Conservation (phyloP, 2,797 vertebrate genomes). For the Poliocrania exsul region DNA sequence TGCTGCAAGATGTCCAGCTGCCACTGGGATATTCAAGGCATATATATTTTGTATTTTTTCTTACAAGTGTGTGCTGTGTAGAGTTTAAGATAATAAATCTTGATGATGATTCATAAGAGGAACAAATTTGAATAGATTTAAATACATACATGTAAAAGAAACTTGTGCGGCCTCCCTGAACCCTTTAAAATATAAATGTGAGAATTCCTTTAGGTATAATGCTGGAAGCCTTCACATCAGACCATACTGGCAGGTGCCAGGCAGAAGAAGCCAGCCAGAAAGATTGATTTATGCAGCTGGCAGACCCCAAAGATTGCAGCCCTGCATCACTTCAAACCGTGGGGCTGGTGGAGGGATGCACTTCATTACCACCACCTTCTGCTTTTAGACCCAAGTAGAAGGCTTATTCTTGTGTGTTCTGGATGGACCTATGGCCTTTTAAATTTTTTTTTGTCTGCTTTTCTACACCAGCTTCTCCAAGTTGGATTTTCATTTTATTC, state of each 20-base stretch:
- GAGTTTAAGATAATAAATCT: conserved; percentile 24
- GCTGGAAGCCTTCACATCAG: background rate
- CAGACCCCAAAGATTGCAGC: background rate
- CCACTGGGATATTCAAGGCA: background rate
- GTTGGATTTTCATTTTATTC: background rate
- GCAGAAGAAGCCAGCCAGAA: conserved; percentile 10
- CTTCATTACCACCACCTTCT: background rate
- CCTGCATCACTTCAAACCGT: accelerated
- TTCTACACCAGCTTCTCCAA: background rate
- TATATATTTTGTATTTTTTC: background rate
- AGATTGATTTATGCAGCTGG: background rate
- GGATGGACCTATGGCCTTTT: background rate
- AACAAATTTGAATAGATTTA: conserved; percentile 50
- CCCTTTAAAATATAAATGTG: conserved; percentile 43
- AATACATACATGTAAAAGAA: conserved; percentile 36
- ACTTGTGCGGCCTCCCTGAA: background rate
- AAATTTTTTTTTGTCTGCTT: background rate
- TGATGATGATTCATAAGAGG: background rate
- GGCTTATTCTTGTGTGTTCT: background rate
- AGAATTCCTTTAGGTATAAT: conserved; percentile 37
- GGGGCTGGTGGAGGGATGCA: accelerated
- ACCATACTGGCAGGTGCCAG: background rate
- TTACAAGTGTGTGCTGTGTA: background rate
- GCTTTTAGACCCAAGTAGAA: background rate
- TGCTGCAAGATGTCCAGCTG: background rate